Evolutionary conservation across 2,888 invertebrate genomes (phyloP).

Genomic region (Synanthedon formicaeformis): DNA sequence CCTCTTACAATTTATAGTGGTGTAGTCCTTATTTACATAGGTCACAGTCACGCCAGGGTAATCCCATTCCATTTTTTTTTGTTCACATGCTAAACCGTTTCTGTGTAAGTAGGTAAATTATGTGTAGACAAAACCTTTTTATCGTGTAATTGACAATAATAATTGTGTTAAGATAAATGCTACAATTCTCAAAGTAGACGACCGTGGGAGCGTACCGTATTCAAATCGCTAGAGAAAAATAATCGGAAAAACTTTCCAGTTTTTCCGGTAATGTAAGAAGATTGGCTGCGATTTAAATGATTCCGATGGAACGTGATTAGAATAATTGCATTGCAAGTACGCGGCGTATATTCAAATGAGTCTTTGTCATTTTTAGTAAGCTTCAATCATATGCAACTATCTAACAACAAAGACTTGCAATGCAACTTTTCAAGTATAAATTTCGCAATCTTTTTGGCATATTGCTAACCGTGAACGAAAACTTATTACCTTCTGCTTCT

Average conservation of each 20-base stretch:
- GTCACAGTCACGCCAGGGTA: slow-evolving; percentile 17
- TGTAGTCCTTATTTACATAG: neutral
- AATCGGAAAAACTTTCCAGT: slow-evolving; percentile 55
- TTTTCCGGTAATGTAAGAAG: slow-evolving; percentile 57
- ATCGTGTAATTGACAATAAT: slow-evolving; percentile 12
- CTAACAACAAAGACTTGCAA: too few relatives aligned
- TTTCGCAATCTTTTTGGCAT: too few relatives aligned
- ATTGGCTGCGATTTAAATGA: slow-evolving; percentile 28
- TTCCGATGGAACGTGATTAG: slow-evolving; percentile 40
- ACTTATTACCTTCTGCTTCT: too few relatives aligned
- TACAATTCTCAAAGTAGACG: slow-evolving; percentile 7
- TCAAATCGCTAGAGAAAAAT: slow-evolving; percentile 41
- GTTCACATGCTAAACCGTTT: slow-evolving; percentile 13
- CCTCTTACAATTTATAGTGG: too few relatives aligned
- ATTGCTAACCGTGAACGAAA: too few relatives aligned
- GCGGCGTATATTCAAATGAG: slow-evolving; percentile 52
- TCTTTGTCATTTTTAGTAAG: slow-evolving; percentile 28
- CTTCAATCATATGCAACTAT: neutral
- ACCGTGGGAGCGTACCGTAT: slow-evolving; percentile 54
- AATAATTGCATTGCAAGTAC: slow-evolving; percentile 30
- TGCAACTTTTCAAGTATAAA: too few relatives aligned
- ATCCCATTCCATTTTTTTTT: slow-evolving; percentile 10
- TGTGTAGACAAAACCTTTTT: slow-evolving; percentile 12
- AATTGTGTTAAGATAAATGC: slow-evolving; percentile 16
- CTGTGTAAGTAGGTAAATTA: slow-evolving; percentile 21